Conservation (phyloP, 2,797 vertebrate genomes). For the Pyrocephalus nanus region DNA sequence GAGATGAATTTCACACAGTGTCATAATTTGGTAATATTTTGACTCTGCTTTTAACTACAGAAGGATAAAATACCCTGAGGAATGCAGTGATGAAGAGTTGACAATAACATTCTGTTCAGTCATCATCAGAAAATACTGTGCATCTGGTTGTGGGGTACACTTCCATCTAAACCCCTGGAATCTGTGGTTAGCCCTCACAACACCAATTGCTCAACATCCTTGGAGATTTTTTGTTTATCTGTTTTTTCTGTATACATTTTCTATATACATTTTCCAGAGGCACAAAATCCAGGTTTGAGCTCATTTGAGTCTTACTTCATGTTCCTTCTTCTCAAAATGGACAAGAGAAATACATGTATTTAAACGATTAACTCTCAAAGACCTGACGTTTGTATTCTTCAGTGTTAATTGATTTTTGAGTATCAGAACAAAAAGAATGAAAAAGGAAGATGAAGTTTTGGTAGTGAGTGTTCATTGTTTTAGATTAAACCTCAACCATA, state of each 20-base stretch:
- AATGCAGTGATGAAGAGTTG: neutral
- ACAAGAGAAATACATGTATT: neutral
- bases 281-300: neutral
- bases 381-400: neutral
- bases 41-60: neutral
- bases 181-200: neutral
- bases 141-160: neutral
- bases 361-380: neutral
- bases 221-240: neutral
- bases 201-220: neutral
- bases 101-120: neutral
- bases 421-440: neutral
- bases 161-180: neutral
- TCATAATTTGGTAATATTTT: slow-evolving; percentile 42
- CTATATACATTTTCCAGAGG: neutral
- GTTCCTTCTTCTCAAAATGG: neutral
- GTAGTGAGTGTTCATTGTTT: neutral
- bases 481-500: neutral
- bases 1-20: neutral
- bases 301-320: neutral
- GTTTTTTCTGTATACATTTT: too few species aligned
- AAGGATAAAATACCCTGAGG: neutral
- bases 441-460: neutral
- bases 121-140: neutral
- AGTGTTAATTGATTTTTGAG: neutral